Conservation (phyloP, 2,113 vertebrate species). For the Martes martes region DNA sequence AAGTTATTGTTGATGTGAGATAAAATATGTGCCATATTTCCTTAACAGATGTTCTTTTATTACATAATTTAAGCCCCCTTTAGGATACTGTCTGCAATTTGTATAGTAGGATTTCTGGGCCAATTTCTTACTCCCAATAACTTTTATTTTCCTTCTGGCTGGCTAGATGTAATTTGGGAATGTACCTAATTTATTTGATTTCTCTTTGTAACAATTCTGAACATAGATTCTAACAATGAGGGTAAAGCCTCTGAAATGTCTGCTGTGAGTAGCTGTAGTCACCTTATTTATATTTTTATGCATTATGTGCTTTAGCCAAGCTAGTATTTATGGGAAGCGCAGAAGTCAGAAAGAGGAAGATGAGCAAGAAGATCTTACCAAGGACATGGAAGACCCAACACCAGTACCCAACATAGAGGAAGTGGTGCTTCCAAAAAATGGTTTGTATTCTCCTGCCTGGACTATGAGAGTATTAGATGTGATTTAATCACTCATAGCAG, state of each 20-base stretch:
- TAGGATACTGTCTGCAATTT: neutral
- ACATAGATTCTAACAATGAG: neutral
- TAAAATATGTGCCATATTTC: neutral
- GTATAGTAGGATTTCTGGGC: neutral
- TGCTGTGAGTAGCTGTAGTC: neutral
- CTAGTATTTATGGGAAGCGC: slow-evolving; percentile 91
- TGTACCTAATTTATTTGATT: neutral
- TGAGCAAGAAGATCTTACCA: slow-evolving; percentile 95
- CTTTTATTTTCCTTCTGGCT: neutral
- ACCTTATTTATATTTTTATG: neutral
- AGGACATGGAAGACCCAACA: slow-evolving; percentile 97
- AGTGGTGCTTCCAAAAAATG: slow-evolving; percentile 93
- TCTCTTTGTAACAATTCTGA: neutral
- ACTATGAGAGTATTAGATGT: no score
- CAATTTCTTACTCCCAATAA: neutral
- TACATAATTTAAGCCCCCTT: neutral
- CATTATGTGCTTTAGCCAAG: slow-evolving; percentile 84
- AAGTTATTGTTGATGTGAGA: neutral
- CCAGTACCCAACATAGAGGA: slow-evolving; percentile 97
- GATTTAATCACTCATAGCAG: neutral
- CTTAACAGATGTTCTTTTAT: neutral
- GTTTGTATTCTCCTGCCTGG: slow-evolving; percentile 73
- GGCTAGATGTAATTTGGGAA: neutral
- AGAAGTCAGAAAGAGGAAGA: slow-evolving; percentile 95
- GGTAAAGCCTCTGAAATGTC: neutral